Base-by-base conservation (phyloP, 2,888 invertebrate genomes). In the Volucella inflata region DNA sequence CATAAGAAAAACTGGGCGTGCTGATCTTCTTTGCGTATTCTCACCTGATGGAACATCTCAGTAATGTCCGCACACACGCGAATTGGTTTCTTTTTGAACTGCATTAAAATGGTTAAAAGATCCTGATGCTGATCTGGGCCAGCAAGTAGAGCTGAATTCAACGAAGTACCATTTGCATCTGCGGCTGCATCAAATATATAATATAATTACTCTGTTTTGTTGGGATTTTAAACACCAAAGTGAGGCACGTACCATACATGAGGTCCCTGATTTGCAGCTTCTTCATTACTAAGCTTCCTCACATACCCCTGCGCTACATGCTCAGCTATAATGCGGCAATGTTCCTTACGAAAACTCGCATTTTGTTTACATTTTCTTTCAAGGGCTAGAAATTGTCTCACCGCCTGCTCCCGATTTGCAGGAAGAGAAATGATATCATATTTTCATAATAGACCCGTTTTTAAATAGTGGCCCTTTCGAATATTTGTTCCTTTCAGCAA, bases 11-110 rank as follows among this genome's bases (percentile, higher is more conserved):
- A 42, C 76, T 89, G 89, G 0, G 88, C 67, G 46, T 88, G 60
- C 50, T 88, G 88, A 71, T 90, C 90, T 38, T 87, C 87, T n/a
- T 79, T 44, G 0, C 59, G n/a, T n/a, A n/a, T n/a, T n/a, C n/a
- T n/a, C n/a, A n/a, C n/a, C n/a, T n/a, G n/a, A n/a, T n/a, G n/a
- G 11, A 90, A 91, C 90, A 91, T 90, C 64, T 91, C 90, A 9
- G 77, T 87, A 0, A 91, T 89, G 57, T 91, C 90, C 0, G 87
- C 90, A 8, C 74, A 88, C 0, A 90, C 72, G 0, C 89, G 90
- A 0, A 89, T 64, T 0, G 57, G 42, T 2, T 74, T 40, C 72
- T 88, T 83, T 12, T 90, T 71, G 64, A 90, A 90, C 44, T 89
- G 88, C 71, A 89, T 87, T 2, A 90, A n/a, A 0, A 90, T 87